Evolutionary conservation across 1,140 invertebrate species (phyloP).

Genomic region (Penaeus chinensis): DNA sequence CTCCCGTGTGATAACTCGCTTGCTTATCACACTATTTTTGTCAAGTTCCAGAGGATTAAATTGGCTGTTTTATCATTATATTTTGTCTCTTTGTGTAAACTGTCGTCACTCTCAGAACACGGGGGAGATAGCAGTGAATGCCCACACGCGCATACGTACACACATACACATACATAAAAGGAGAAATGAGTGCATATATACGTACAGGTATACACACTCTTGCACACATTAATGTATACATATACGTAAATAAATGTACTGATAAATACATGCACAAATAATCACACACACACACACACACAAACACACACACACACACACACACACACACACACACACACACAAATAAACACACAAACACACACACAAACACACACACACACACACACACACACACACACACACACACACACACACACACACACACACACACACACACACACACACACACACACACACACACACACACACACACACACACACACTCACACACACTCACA

Average conservation of each 20-base stretch:
- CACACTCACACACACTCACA: too few relatives aligned
- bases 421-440: too few relatives aligned
- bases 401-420: too few relatives aligned
- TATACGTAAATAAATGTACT: not conserved
- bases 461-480: too few relatives aligned
- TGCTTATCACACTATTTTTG: constrained; percentile 27
- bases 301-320: not conserved
- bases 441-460: too few relatives aligned
- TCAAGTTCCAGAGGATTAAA: constrained; percentile 8
- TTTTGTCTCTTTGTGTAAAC: too few relatives aligned
- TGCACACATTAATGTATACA: not conserved
- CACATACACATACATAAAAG: not conserved
- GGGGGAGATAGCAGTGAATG: too few relatives aligned
- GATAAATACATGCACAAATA: not conserved
- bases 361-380: not conserved
- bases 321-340: not conserved
- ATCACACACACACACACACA: too few relatives aligned
- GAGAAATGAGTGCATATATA: too few relatives aligned
- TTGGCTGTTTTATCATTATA: too few relatives aligned
- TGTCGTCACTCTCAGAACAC: too few relatives aligned
- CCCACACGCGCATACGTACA: not conserved
- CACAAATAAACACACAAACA: not conserved
- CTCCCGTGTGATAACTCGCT: constrained; percentile 11
- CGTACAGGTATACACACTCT: not conserved
- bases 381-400: not conserved